A percentile compares a stretch with the other conserved stretches of the same genome.
These are phyloP conservation scores for Cranoglanis bouderius DNA, from an alignment of 2,113 vertebrate genomes.

Conservation along the genomic window DNA sequence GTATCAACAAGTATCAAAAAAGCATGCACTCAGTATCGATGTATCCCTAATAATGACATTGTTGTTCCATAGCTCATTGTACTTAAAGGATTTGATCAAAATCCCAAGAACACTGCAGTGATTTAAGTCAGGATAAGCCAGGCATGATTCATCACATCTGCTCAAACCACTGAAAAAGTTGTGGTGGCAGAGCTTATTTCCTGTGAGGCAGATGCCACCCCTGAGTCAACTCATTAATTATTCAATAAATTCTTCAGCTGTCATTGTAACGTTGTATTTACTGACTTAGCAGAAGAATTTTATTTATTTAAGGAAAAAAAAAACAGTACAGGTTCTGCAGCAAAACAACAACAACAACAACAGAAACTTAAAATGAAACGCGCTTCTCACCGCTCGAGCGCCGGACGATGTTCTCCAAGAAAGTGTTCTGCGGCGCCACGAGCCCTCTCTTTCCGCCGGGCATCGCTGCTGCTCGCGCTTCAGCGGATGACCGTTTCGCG, in stretches of 20 bases:
- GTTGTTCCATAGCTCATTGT: not conserved
- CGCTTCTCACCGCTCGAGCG: constrained; percentile 87
- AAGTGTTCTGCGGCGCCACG: constrained; percentile 98
- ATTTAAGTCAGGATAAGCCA: not conserved
- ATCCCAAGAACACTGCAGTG: not conserved
- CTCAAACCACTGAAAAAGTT: not conserved
- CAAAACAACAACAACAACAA: not conserved
- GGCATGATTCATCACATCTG: not conserved
- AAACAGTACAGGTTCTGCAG: not conserved
- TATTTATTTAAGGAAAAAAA: not conserved
- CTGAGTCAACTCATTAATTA: not conserved
- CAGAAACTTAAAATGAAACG: not conserved
- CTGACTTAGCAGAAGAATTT: not conserved
- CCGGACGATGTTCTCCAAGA: constrained; percentile 95
- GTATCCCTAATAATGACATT: not conserved
- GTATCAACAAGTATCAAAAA: not conserved
- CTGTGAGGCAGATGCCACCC: not conserved
- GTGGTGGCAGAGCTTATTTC: not conserved
- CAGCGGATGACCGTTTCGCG: constrained; percentile 61
- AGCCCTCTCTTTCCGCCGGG: constrained; percentile 97
- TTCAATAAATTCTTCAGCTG: not conserved
- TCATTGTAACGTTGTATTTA: not conserved
- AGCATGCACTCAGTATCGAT: not conserved
- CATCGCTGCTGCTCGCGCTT: constrained; percentile 83
- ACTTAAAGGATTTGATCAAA: not conserved